Conservation (phyloP, 2,113 vertebrate species). For the Aleadryas rufinucha region DNA sequence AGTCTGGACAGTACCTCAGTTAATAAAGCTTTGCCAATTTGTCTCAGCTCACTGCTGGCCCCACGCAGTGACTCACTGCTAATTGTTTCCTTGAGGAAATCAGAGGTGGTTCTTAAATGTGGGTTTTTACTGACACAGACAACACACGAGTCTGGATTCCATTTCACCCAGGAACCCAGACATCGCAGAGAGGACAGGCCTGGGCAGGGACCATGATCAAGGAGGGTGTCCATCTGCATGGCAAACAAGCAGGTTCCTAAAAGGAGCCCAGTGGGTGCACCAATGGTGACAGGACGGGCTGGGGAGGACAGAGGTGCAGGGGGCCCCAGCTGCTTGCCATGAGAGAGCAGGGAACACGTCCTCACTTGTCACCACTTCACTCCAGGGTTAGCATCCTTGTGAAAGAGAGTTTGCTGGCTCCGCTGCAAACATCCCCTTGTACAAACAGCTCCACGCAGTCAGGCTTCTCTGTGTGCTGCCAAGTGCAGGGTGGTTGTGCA, state of each 20-base stretch:
- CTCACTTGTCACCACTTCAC: not conserved
- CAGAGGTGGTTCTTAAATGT: not conserved
- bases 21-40: not conserved
- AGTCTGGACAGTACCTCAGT: not conserved
- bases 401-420: not conserved
- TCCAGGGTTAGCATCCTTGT: not conserved
- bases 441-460: not conserved
- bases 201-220: rapidly evolving
- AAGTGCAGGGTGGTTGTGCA: not conserved
- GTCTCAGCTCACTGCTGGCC: not conserved
- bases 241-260: not conserved
- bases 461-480: not conserved
- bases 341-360: rapidly evolving
- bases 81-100: not conserved
- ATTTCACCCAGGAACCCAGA: not conserved
- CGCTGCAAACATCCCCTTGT: not conserved
- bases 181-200: not conserved
- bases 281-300: rapidly evolving
- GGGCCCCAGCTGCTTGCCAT: not conserved
- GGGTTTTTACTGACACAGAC: not conserved
- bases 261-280: not conserved
- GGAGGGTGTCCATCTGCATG: rapidly evolving
- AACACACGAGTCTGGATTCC: not conserved
- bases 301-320: not conserved
- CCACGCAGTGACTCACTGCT: not conserved